Base-by-base conservation (phyloP, 2,797 vertebrate genomes). In the Micromesistius poutassou region DNA sequence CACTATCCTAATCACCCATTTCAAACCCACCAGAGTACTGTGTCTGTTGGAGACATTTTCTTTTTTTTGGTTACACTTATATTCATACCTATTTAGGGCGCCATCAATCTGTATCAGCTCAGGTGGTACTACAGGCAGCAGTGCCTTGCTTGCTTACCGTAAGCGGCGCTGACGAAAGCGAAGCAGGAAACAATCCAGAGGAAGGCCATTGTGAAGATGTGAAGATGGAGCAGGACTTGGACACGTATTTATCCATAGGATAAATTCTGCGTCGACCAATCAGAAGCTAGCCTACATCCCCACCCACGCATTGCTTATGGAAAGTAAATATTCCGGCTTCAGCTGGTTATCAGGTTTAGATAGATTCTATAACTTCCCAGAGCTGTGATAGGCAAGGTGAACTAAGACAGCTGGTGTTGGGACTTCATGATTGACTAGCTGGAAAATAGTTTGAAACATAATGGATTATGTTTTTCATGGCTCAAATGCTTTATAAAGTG, bases 161-260 rank as follows among this genome's bases (percentile, higher is more conserved):
- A 91, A 74, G 90, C 87, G 1, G 92, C 79, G 68, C 90, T 83
- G 81, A 94, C 1, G 55, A 96, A 88, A 75, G 91, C 93, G 1
- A 92, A 83, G 82, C 93, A 94, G 78, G 93, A 91, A 0, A 95
- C 8, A 16, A 94, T 79, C 93, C 91, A 93, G 71, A 95, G 89
- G 79, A 89, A 88, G 76, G 89, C 87, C 94, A 95, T 93, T 85
- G 55, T 83, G 84, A 80, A 13, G 75, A 83, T 78, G 38, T 68
- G 78, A 50, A 68, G 50, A 68, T 12, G 73, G 0, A 42, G 38
- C 30, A 30, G 5, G 46, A n/a, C 7, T 0, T 50, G 70, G 0
- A 71, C 40, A 50, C 71, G 0, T 38, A 86, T 93, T 90, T 91
- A 93, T 89, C 6, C 40, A 3, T 0, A 5, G n/a, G 33, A 71